Conservation (phyloP, 2,797 vertebrate species). For the Notolepis coatsorum region DNA sequence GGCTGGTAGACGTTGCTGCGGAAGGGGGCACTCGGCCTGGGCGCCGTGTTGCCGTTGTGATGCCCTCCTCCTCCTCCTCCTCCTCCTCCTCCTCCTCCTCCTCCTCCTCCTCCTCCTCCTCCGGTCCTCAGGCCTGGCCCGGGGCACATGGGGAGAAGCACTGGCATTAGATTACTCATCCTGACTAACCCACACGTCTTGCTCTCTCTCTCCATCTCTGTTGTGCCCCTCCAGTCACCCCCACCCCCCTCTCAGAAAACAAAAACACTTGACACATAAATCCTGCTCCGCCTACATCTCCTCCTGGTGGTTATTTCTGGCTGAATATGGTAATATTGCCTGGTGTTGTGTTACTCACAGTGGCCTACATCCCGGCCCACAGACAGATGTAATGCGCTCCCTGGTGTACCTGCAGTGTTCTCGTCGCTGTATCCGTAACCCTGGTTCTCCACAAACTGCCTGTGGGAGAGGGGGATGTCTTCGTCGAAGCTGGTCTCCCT, state of each 20-base stretch:
- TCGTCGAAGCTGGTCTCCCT: slow-evolving; percentile 96
- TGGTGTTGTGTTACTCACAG: slow-evolving; percentile 47
- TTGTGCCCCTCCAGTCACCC: neutral
- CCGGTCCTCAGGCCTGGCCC: slow-evolving; percentile 84
- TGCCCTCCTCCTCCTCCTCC: slow-evolving; percentile 72
- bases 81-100: neutral
- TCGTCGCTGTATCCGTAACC: slow-evolving; percentile 94
- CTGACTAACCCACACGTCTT: too few species aligned
- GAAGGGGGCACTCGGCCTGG: slow-evolving; percentile 92
- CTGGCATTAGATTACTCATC: too few species aligned
- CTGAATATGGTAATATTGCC: slow-evolving; percentile 32
- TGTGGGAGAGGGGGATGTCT: slow-evolving; percentile 91
- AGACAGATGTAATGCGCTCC: slow-evolving; percentile 20
- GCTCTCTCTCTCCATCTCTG: neutral
- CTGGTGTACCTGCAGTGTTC: slow-evolving; percentile 86
- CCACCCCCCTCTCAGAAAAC: neutral
- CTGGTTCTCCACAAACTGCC: slow-evolving; percentile 97
- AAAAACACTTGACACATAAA: slow-evolving; percentile 35
- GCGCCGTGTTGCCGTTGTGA: slow-evolving; percentile 88
- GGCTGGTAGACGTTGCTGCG: slow-evolving; percentile 98
- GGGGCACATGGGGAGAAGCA: too few species aligned
- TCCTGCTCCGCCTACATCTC: slow-evolving; percentile 13
- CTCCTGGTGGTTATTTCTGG: slow-evolving; percentile 47
- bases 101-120: too few species aligned
- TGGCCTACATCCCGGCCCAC: slow-evolving; percentile 47